These are phyloP conservation scores for Sphaerophoria taeniata DNA, from an alignment of 2,888 invertebrate species.

Conservation along the genomic window DNA sequence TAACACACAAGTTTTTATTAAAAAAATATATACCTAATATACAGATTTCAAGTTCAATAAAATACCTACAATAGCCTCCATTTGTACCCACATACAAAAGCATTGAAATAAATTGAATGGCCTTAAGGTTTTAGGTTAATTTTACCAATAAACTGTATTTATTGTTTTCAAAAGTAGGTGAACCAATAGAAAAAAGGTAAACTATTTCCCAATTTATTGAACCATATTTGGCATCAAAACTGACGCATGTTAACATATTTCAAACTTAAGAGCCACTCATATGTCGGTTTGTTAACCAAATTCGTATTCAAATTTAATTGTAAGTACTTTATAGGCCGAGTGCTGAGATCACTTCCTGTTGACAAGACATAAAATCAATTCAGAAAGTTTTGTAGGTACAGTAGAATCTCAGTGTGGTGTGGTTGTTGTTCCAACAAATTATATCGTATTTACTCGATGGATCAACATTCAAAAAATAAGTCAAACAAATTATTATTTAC, in stretches of 20 bases:
- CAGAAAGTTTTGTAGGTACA: background rate
- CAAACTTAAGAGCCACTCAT: constrained; percentile 16
- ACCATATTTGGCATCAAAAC: constrained; percentile 42
- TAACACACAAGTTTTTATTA: background rate
- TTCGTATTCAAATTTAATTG: constrained; percentile 58
- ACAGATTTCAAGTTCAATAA: background rate
- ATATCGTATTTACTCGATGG: too few species aligned
- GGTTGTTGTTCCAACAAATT: background rate
- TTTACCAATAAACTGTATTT: constrained; percentile 11
- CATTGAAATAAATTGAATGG: background rate
- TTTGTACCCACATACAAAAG: background rate
- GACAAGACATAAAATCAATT: background rate
- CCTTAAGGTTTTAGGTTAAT: background rate
- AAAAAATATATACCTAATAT: background rate
- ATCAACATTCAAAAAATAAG: background rate
- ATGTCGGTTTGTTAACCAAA: constrained; percentile 17
- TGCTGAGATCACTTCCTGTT: constrained; percentile 65
- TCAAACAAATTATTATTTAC: too few species aligned
- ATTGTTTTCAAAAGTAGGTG: constrained; percentile 21
- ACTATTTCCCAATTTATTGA: constrained; percentile 34
- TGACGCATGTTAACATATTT: background rate
- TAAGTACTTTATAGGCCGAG: constrained; percentile 39
- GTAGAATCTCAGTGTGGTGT: background rate
- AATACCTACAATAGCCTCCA: background rate
- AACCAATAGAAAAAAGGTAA: constrained; percentile 34